Evolutionary conservation across 2,797 vertebrate species (phyloP).

Genomic region (Falco cherrug): DNA sequence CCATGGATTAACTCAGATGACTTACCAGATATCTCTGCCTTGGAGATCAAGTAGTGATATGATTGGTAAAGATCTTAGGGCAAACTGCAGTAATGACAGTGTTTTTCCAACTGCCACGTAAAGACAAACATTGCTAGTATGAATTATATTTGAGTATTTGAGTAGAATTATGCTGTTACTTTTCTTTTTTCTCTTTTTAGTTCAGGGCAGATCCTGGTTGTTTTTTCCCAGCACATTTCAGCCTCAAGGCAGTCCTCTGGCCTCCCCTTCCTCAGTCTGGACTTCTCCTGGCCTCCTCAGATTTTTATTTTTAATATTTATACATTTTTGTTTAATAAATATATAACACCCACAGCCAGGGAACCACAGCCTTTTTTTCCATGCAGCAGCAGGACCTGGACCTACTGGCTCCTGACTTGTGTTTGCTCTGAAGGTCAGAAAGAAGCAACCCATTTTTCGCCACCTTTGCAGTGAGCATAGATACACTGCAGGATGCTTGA

Average conservation of each 20-base stretch:
- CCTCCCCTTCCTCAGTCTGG: not conserved
- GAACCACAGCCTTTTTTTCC: not conserved
- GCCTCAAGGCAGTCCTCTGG: not conserved
- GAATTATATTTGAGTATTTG: not conserved
- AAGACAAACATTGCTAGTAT: not conserved
- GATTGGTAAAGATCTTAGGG: not conserved
- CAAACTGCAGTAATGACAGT: not conserved
- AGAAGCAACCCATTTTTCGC: not conserved
- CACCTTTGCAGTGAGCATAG: not conserved
- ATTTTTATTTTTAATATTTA: not conserved
- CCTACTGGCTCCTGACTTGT: not conserved
- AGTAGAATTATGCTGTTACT: not conserved
- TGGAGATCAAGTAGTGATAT: not conserved
- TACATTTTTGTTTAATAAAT: not conserved
- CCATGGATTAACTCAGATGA: not conserved
- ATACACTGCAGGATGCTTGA: not conserved
- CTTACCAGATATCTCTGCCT: not conserved
- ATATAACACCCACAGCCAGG: not conserved
- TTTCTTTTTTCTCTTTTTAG: rapidly evolving
- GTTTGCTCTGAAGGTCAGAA: not conserved
- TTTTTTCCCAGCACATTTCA: not conserved
- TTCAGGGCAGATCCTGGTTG: not conserved
- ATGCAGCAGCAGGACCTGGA: not conserved
- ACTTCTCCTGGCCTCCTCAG: not conserved
- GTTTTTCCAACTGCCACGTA: not conserved